phyloP scores from a whole-genome alignment of 2,888 invertebrate species.

The Uloborus plumipes region DNA sequence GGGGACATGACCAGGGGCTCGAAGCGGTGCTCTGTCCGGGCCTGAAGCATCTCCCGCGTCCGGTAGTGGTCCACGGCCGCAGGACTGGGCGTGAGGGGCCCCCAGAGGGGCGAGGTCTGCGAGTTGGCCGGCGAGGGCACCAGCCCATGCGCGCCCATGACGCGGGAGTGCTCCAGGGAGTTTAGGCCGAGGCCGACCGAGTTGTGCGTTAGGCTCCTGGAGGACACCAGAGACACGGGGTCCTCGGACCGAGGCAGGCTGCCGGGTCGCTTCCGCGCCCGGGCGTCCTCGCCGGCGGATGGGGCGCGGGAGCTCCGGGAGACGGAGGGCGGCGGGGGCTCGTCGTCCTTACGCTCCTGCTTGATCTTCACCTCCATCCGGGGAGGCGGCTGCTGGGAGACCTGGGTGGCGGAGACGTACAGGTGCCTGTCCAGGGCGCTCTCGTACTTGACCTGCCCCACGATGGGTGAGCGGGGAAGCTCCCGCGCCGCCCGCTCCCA shows the following conservation, averaged over 20 bases:
- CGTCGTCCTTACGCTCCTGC: constrained; percentile 59
- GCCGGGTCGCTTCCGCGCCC: constrained; percentile 48
- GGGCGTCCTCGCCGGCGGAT: constrained; percentile 42
- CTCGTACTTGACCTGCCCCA: constrained; percentile 52
- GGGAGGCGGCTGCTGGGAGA: constrained; percentile 5
- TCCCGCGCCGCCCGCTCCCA: constrained; percentile 36
- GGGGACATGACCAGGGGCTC: constrained; percentile 40
- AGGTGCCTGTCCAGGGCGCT: constrained; percentile 41
- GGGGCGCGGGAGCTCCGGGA: background rate
- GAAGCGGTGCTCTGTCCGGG: constrained; percentile 28
- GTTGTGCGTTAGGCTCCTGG: constrained; percentile 34
- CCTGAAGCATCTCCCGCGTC: constrained; percentile 37
- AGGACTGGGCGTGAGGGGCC: constrained; percentile 55
- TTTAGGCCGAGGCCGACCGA: constrained; percentile 30
- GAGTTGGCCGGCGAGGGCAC: constrained; percentile 59
- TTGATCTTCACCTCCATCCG: constrained; percentile 54
- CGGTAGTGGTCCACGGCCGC: constrained; percentile 49
- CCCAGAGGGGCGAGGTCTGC: constrained; percentile 55
- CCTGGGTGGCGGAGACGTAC: constrained; percentile 19
- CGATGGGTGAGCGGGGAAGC: constrained; percentile 6
- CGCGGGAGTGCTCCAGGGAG: constrained; percentile 43
- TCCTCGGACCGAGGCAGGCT: constrained; percentile 47
- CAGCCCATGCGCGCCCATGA: constrained; percentile 44
- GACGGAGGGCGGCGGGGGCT: constrained; percentile 31
- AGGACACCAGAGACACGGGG: constrained; percentile 40